Conservation (phyloP, 2,797 vertebrate genomes). For the Takifugu rubripes region DNA sequence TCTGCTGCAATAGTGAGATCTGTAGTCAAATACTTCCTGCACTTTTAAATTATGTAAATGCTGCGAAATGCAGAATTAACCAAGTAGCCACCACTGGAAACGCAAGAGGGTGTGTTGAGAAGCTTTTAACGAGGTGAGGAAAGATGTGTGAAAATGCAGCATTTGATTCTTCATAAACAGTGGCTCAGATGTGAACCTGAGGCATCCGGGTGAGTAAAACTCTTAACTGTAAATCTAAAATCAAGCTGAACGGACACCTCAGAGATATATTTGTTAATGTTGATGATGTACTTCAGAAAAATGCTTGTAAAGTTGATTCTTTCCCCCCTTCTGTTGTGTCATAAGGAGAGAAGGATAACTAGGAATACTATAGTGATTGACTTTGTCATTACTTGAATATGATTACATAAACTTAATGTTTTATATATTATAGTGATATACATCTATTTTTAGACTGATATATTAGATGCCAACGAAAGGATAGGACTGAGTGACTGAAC, state of each 20-base stretch:
- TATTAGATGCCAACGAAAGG: not conserved
- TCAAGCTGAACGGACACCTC: slow-evolving; percentile 48
- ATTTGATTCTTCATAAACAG: slow-evolving; percentile 43
- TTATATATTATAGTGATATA: not conserved
- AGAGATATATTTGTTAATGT: slow-evolving; percentile 6
- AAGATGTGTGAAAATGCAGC: slow-evolving; percentile 26
- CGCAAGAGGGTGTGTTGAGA: slow-evolving; percentile 29
- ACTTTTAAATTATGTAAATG: not conserved
- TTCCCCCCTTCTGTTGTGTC: not conserved
- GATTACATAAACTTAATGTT: not conserved
- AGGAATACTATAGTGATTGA: too few species aligned
- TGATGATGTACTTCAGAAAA: too few species aligned
- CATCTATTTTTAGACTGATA: not conserved
- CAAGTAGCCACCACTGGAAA: slow-evolving; percentile 29
- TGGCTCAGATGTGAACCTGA: slow-evolving; percentile 29
- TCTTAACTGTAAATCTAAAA: slow-evolving; percentile 32
- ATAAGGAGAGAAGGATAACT: not conserved
- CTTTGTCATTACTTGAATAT: not conserved
- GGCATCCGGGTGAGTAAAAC: slow-evolving; percentile 29
- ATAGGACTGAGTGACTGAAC: too few species aligned
- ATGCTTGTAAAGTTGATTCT: not conserved
- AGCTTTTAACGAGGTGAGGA: slow-evolving; percentile 27
- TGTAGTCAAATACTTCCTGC: not conserved
- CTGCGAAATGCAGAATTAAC: slow-evolving; percentile 19
- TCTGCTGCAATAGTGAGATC: slow-evolving; percentile 15